Percentiles rank a stretch among this genome's conserved stretches.
phyloP scores from a whole-genome alignment of 1,140 invertebrate species.

The Bradynema listronoti region DNA sequence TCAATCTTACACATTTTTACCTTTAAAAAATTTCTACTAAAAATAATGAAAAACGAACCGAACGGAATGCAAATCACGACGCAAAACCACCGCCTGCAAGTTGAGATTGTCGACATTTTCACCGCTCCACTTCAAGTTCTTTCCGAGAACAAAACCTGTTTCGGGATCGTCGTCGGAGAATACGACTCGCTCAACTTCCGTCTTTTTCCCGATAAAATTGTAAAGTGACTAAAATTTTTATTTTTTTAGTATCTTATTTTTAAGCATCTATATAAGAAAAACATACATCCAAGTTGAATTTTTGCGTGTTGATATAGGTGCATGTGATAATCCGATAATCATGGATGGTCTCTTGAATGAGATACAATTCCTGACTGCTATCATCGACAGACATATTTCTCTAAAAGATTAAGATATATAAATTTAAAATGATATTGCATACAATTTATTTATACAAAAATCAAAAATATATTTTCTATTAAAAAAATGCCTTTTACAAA shows the following conservation, averaged over 20 bases:
- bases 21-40: no score
- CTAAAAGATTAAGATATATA: no score
- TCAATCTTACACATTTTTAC: no score
- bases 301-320: constrained; percentile 67
- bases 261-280: constrained; percentile 8
- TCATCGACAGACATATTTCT: no score
- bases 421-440: no score
- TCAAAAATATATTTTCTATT: no score
- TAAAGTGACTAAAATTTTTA: constrained; percentile 72
- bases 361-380: no score
- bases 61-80: constrained; percentile 71
- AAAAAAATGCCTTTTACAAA: no score
- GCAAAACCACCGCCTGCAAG: constrained; percentile 72
- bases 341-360: no score
- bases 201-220: constrained; percentile 87
- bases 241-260: not conserved
- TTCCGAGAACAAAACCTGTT: constrained; percentile 77
- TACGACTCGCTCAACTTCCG: constrained; percentile 77
- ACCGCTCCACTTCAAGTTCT: constrained; percentile 77
- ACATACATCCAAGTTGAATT: constrained; percentile 39
- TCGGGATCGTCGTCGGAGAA: constrained; percentile 72
- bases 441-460: no score
- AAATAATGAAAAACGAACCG: constrained; percentile 20
- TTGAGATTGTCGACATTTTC: constrained; percentile 72
- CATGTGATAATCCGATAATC: constrained; percentile 73